Evolutionary conservation across 2,113 vertebrate species (phyloP).

Genomic region (Aleadryas rufinucha): DNA sequence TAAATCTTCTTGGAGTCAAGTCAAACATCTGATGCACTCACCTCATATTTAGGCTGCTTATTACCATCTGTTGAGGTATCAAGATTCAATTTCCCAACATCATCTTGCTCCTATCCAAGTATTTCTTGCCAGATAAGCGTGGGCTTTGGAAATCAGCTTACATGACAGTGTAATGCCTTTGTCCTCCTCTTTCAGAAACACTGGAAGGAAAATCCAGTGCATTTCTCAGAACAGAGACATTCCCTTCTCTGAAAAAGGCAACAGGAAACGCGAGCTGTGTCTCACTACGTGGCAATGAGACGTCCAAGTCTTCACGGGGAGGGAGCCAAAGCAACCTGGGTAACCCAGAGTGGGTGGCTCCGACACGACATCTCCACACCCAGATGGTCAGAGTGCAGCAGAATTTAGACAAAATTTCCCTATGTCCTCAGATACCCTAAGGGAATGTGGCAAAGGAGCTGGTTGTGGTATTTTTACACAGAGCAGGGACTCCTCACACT

Average conservation of each 20-base stretch:
- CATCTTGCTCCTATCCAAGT: neutral
- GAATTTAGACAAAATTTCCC: neutral
- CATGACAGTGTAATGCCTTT: neutral
- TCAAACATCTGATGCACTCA: neutral
- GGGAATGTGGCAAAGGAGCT: neutral
- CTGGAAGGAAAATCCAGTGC: neutral
- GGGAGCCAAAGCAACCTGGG: neutral
- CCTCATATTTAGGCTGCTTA: neutral
- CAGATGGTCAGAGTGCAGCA: neutral
- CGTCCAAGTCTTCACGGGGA: neutral
- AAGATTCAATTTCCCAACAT: conserved; percentile 6
- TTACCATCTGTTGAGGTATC: neutral
- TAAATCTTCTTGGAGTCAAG: neutral
- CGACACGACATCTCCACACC: neutral
- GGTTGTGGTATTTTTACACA: neutral
- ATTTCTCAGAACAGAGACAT: neutral
- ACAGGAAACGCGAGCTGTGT: neutral
- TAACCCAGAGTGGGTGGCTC: neutral
- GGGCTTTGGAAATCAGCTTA: neutral
- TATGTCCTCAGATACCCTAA: neutral
- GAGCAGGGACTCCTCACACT: neutral
- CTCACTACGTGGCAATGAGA: neutral
- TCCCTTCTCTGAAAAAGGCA: neutral
- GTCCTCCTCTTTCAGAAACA: neutral
- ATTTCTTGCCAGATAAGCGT: neutral